Evolutionary conservation across 2,113 vertebrate genomes (phyloP).

Genomic region (Colinus virginianus): DNA sequence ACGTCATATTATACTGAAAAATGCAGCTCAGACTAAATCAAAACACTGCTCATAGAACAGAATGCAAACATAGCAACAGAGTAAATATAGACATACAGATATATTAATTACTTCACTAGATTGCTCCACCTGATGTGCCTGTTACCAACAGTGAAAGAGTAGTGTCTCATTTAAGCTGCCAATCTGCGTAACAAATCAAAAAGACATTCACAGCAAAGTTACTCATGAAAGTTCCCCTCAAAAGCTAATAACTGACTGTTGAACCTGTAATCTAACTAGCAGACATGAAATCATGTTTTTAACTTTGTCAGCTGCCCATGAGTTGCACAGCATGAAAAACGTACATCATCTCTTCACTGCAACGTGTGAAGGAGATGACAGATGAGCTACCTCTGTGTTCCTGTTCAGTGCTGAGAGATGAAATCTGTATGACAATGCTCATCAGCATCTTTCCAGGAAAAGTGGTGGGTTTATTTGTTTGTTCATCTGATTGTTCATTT

Average conservation of each 20-base stretch:
- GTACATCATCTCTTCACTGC: not conserved
- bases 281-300: constrained; percentile 29
- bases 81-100: not conserved
- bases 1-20: not conserved
- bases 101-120: not conserved
- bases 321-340: constrained; percentile 10
- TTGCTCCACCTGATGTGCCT: not conserved
- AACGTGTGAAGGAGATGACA: not conserved
- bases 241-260: not conserved
- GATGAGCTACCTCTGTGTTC: constrained; percentile 13
- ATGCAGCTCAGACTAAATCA: not conserved
- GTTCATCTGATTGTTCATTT: too few relatives aligned
- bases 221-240: not conserved
- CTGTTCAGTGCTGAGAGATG: not conserved
- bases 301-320: constrained; percentile 44
- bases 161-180: not conserved
- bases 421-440: constrained; percentile 23
- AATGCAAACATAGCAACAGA: not conserved
- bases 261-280: constrained; percentile 23
- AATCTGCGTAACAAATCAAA: not conserved
- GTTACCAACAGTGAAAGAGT: not conserved
- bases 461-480: not conserved
- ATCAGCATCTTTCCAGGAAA: not conserved
- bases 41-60: not conserved
- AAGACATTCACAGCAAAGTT: not conserved